Conservation (phyloP, 2,888 invertebrate genomes). For the Microplitis manilae region DNA sequence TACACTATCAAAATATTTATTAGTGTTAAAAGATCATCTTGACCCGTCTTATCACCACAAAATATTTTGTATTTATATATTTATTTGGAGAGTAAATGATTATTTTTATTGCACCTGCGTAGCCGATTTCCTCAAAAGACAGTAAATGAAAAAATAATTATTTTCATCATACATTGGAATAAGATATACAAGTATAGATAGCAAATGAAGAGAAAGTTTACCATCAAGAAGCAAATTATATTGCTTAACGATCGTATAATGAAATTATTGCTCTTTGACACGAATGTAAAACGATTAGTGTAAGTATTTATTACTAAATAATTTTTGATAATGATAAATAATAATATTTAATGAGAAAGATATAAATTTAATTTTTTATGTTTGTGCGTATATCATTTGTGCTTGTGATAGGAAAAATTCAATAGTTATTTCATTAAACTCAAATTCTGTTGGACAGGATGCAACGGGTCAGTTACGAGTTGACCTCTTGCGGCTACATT, state of each 20-base stretch:
- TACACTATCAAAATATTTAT: too few species aligned
- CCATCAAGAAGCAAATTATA: neutral
- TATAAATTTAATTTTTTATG: conserved; percentile 36
- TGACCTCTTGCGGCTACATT: conserved; percentile 68
- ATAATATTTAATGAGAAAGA: neutral
- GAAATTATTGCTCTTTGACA: conserved; percentile 32
- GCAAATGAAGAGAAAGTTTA: neutral
- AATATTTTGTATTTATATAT: too few species aligned
- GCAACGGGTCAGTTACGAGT: conserved; percentile 66
- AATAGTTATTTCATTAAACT: conserved; percentile 71
- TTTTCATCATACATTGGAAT: neutral
- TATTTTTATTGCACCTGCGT: neutral
- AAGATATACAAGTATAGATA: neutral
- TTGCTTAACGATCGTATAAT: conserved; percentile 8
- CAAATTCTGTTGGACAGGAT: conserved; percentile 68
- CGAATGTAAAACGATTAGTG: conserved; percentile 25
- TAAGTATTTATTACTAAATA: conserved; percentile 7
- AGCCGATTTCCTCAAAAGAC: neutral
- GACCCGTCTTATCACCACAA: too few species aligned
- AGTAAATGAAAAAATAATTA: neutral
- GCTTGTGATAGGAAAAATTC: conserved; percentile 56
- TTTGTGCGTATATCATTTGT: conserved; percentile 59
- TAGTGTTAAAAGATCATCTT: too few species aligned
- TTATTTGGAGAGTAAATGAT: neutral
- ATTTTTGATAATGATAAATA: conserved; percentile 7